Percentiles rank a stretch among this genome's conserved stretches.
phyloP scores from a whole-genome alignment of 2,888 invertebrate genomes.

The Drosophila rellima region DNA sequence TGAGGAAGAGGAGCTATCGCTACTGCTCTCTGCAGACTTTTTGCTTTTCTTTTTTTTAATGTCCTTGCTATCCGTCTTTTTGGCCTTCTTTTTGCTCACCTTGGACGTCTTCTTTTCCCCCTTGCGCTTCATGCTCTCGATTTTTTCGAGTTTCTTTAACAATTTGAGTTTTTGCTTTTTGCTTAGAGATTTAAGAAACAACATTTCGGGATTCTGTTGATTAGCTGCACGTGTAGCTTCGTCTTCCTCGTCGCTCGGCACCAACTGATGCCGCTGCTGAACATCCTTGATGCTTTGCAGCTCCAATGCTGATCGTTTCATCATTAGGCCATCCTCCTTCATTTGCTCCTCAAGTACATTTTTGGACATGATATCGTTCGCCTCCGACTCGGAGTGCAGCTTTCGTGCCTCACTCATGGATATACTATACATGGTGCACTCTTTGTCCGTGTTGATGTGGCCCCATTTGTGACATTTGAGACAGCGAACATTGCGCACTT shows the following conservation, averaged over 20 bases:
- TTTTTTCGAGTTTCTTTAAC: slow-evolving; percentile 91
- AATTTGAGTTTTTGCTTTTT: slow-evolving; percentile 96
- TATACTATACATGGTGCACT: slow-evolving; percentile 96
- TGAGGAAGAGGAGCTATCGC: slow-evolving; percentile 34
- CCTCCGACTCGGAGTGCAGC: slow-evolving; percentile 88
- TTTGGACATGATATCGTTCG: slow-evolving; percentile 89
- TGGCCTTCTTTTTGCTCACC: slow-evolving; percentile 53
- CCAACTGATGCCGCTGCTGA: slow-evolving; percentile 87
- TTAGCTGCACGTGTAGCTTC: slow-evolving; percentile 43
- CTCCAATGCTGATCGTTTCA: slow-evolving; percentile 92
- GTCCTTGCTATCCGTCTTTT: slow-evolving; percentile 61
- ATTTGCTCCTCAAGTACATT: slow-evolving; percentile 94
- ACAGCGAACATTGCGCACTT: slow-evolving; percentile 98
- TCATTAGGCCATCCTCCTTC: slow-evolving; percentile 95
- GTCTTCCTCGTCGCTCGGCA: slow-evolving; percentile 87
- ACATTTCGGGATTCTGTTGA: slow-evolving; percentile 88
- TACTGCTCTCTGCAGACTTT: slow-evolving; percentile 43
- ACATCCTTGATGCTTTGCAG: slow-evolving; percentile 87
- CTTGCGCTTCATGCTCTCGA: slow-evolving; percentile 86
- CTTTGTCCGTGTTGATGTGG: slow-evolving; percentile 93
- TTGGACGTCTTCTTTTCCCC: slow-evolving; percentile 51
- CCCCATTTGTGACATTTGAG: slow-evolving; percentile 99
- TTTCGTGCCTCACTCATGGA: slow-evolving; percentile 94
- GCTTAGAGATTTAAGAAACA: slow-evolving; percentile 93
- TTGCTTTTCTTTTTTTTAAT: slow-evolving; percentile 60